Base-by-base conservation (phyloP, 2,797 vertebrate species). In the Fistularia commersonii region DNA sequence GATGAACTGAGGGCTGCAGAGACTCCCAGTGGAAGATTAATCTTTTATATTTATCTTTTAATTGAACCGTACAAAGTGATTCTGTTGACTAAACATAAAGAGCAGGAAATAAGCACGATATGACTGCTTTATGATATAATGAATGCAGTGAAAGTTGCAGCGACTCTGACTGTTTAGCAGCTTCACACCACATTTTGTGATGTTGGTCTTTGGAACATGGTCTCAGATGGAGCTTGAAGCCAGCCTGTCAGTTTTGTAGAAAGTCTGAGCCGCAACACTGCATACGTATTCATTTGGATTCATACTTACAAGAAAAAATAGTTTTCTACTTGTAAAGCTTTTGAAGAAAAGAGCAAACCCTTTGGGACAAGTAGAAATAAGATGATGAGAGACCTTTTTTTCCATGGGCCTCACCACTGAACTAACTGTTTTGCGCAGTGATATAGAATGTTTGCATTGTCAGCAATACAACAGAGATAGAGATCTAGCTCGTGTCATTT, bases 121-220 rank as follows among this genome's bases (percentile, higher is more conserved):
- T 23, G 23, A 23, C 23, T 23, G 23, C 23, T 23, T 23, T 23
- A 23, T 23, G 23, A 23, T 23, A 4, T 23, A 23, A 23, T 23
- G 23, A 23, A 23, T 23, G 23, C 23, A 23, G 2, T 23, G 23
- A 23, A 23, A 23, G 23, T 23, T 23, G 23, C 23, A 41, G 13
- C 8, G 13, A 41, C 39, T 41, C 2, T 11, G 13, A 40, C 38
- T 8, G 31, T 8, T n/a, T 46, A 12, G 10, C 13, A 6, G 6
- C 13, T 41, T 33, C 12, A 13, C n/a, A 3, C 8, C 7, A 4
- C 2, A 14, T 32, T 38, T 2, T 13, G 1, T 3, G 13, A 23
- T 37, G n/a, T 44, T 31, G 41, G 51, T 14, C 51, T 44, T 44
- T 53, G 11, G 33, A 37, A 36, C 15, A 37, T 42, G 32, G 15